Evolutionary conservation across 2,113 vertebrate genomes (phyloP), one percentile per base, ranked within the genome.

Genomic region (Pipa parva): DNA sequence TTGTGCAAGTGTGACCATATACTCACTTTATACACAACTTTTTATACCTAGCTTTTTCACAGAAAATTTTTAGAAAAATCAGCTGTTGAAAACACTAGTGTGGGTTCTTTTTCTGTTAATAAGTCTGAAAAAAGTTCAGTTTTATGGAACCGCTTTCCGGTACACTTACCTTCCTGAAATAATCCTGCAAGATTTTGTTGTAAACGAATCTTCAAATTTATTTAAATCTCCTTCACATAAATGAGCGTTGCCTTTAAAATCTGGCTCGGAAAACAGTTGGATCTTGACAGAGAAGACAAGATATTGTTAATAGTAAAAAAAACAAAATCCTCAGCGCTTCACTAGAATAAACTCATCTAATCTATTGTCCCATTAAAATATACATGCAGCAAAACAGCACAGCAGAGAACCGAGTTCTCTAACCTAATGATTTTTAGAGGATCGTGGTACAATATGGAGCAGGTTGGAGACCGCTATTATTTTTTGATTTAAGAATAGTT

Each of bases 211-310:
- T 2, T 88, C 88, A 74, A 97, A 87, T 39, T 81, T 83, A 59
- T 75, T 74, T 29, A 73, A 42, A 33, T 80, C 91, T 77, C 87
- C 88, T 73, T 92, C 89, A 78, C 94, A 83, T 73, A 78, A 22
- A 79, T 92, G 76, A 77, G 81, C 74, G 37, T 50, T 67, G 51
- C 97, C 95, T 81, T 90, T 88, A 81, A 92, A 97, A 68, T 77
- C 82, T 55, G 92, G 83, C 72, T 97, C 92, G 25, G 95, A 92
- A 83, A 92, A 99, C 80, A 99, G 83, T 79, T 91, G 89, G 76
- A 93, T 83, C 97, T 99, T 84, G 46, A 77, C 78, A 77, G 80
- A 77, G 75, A 61, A n/a, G 21, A 2, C 22, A 45, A 49, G 28
- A 49, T 2, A 22, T 3, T 8, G n/a, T n/a, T n/a, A n/a, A n/a